Evolutionary conservation across 2,888 invertebrate species (phyloP).

Genomic region (Trissoscelio sp.): DNA sequence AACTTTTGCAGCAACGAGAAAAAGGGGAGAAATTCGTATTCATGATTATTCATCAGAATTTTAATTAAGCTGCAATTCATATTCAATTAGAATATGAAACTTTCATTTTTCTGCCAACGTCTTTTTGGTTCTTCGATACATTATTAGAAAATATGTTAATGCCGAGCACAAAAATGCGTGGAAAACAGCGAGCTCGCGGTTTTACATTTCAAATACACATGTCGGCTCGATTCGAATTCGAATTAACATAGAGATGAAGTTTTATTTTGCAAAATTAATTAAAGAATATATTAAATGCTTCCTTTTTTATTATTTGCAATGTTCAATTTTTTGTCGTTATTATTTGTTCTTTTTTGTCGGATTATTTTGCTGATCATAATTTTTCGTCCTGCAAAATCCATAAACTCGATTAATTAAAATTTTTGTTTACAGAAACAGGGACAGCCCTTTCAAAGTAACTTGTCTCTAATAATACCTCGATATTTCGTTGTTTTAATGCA

Average conservation of each 20-base stretch:
- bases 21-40: slow-evolving; percentile 38
- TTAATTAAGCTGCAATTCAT: slow-evolving; percentile 54
- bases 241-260: slow-evolving; percentile 27
- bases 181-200: background rate
- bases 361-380: no score
- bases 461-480: slow-evolving; percentile 5
- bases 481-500: slow-evolving; percentile 18
- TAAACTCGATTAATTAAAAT: no score
- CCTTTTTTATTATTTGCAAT: no score
- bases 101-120: slow-evolving; percentile 28
- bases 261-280: slow-evolving; percentile 2
- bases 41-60: slow-evolving; percentile 60
- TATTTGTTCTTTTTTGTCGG: no score
- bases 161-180: background rate
- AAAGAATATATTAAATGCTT: no score
- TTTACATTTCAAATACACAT: slow-evolving; percentile 33
- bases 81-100: slow-evolving; percentile 56
- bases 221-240: background rate
- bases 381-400: no score
- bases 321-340: no score
- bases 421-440: no score
- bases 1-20: slow-evolving; percentile 37
- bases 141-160: slow-evolving; percentile 51
- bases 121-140: slow-evolving; percentile 41
- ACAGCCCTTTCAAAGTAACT: no score